These are phyloP conservation scores for Cottoperca gobio DNA, from an alignment of 2,797 vertebrate species.

Conservation along the genomic window DNA sequence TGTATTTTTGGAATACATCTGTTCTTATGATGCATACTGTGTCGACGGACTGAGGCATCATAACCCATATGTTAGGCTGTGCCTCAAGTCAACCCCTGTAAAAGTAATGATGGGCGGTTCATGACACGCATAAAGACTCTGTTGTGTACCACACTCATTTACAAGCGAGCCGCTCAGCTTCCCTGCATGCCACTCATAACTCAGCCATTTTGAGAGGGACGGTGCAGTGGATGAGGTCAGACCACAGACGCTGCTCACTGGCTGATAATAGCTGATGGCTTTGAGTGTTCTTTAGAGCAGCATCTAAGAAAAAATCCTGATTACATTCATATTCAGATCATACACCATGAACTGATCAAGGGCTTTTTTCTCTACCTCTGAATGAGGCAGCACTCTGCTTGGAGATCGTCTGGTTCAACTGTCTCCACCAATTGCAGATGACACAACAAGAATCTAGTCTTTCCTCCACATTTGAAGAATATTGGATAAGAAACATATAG, in stretches of 20 bases:
- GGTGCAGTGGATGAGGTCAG: conserved; percentile 63
- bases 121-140: conserved; percentile 70
- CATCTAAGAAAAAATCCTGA: conserved; percentile 62
- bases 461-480: conserved; percentile 41
- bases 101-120: conserved; percentile 75
- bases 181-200: conserved; percentile 64
- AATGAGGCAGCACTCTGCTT: conserved; percentile 58
- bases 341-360: conserved; percentile 61
- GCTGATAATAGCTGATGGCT: conserved; percentile 67
- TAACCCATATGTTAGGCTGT: conserved; percentile 64
- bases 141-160: conserved; percentile 69
- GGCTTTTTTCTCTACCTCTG: conserved; percentile 48
- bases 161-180: conserved; percentile 57
- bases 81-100: conserved; percentile 73
- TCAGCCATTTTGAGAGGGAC: conserved; percentile 71
- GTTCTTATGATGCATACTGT: conserved; percentile 34
- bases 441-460: conserved; percentile 49
- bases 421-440: conserved; percentile 63
- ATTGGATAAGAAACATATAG: conserved; percentile 27
- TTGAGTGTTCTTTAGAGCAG: conserved; percentile 66
- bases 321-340: conserved; percentile 75
- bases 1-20: conserved; percentile 42
- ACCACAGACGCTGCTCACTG: conserved; percentile 49
- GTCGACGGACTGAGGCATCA: conserved; percentile 46
- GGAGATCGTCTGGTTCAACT: conserved; percentile 57